Conservation (phyloP, 2,888 invertebrate species). For the Scaptomyza polygonia region DNA sequence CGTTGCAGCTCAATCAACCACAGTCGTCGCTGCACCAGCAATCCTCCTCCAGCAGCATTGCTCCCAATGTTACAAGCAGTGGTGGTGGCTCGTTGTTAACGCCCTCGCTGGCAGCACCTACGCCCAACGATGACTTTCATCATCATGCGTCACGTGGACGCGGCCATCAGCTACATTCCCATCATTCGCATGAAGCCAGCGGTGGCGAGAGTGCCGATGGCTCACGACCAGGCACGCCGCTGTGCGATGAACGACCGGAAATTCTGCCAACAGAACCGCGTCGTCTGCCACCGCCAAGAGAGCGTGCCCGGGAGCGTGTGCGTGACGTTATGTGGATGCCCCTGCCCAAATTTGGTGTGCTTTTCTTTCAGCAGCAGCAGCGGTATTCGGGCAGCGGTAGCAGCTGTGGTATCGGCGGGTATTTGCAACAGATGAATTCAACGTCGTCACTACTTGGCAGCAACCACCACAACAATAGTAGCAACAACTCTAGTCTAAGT, state of each 20-base stretch:
- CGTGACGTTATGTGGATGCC: conserved; percentile 92
- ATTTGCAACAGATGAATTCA: conserved; percentile 52
- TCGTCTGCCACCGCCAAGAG: conserved; percentile 88
- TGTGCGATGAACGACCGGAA: conserved; percentile 93
- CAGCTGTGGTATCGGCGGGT: conserved; percentile 37
- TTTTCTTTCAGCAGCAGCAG: conserved; percentile 85
- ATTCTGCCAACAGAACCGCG: conserved; percentile 90
- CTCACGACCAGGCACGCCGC: conserved; percentile 93
- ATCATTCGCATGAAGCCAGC: conserved; percentile 85
- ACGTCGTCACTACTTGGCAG: conserved; percentile 31
- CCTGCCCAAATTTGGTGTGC: conserved; percentile 93
- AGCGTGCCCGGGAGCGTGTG: conserved; percentile 84
- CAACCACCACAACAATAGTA: conserved; percentile 62
- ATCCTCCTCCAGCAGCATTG: conserved; percentile 3
- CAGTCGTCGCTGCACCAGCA: conserved; percentile 49
- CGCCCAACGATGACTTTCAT: conserved; percentile 82
- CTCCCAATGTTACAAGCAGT: conserved; percentile 13
- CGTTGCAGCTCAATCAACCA: conserved; percentile 50
- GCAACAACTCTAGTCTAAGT: conserved; percentile 83
- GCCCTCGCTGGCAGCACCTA: conserved; percentile 52
- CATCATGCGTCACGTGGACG: conserved; percentile 84
- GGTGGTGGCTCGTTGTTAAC: conserved; percentile 20
- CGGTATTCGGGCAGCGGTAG: conserved; percentile 24
- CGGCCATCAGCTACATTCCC: conserved; percentile 85
- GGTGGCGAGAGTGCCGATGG: conserved; percentile 88